These are phyloP conservation scores for Puntigrus tetrazona DNA, from an alignment of 2,113 vertebrate genomes.

Conservation along the genomic window DNA sequence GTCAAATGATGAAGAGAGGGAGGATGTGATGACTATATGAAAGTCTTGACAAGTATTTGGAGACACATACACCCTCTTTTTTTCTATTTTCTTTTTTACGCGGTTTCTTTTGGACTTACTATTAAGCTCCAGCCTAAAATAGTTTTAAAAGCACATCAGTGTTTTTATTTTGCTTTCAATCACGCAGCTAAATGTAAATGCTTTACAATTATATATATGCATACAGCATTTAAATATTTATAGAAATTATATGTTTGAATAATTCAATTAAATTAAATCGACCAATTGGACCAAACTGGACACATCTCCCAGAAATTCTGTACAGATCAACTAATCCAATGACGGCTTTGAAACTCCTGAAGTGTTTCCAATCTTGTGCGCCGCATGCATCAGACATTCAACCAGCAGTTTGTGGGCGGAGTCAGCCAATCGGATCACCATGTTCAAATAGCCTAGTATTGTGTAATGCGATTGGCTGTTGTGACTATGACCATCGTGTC, in stretches of 20 bases:
- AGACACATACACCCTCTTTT: not conserved
- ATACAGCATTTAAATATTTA: not conserved
- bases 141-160: not conserved
- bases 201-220: not conserved
- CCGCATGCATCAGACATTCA: too few species aligned
- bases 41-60: not conserved
- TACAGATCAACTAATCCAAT: too few species aligned
- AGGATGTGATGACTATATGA: constrained; percentile 17
- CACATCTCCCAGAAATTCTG: too few species aligned
- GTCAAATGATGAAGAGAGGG: constrained; percentile 8
- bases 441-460: not conserved
- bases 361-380: too few species aligned
- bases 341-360: too few species aligned
- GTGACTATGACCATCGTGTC: not conserved
- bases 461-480: not conserved
- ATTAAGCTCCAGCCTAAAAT: constrained; percentile 20
- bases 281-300: too few species aligned
- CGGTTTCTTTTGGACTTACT: not conserved
- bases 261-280: too few species aligned
- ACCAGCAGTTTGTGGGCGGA: too few species aligned
- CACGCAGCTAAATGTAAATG: not conserved
- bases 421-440: not conserved
- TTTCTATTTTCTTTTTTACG: not conserved
- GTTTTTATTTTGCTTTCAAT: not conserved
- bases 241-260: not conserved